These are phyloP conservation scores for Poecilia gillii DNA, from an alignment of 2,797 vertebrate genomes.

Conservation along the genomic window DNA sequence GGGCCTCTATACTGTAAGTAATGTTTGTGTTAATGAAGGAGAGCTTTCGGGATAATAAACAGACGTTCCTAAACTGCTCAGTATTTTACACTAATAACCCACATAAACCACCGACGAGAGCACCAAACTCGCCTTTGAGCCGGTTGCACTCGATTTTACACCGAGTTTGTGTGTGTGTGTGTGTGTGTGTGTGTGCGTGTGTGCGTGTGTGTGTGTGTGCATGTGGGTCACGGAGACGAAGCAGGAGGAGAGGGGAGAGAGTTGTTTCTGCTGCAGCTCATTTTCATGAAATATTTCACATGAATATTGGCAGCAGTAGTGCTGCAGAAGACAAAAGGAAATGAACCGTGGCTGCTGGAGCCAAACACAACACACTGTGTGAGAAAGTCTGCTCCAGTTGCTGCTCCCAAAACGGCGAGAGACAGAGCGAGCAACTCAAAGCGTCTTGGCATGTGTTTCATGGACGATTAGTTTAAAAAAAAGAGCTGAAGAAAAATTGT, in stretches of 20 bases:
- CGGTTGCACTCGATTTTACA: neutral
- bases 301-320: constrained; percentile 79
- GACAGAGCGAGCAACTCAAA: constrained; percentile 48
- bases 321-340: constrained; percentile 84
- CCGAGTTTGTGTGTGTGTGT: neutral
- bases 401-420: constrained; percentile 66
- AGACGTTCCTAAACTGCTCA: constrained; percentile 34
- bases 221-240: constrained; percentile 3
- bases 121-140: constrained; percentile 25
- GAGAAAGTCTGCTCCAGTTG: constrained; percentile 81
- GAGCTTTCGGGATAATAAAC: constrained; percentile 39
- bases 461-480: constrained; percentile 26
- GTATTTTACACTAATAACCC: constrained; percentile 40
- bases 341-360: constrained; percentile 73
- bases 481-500: constrained; percentile 6
- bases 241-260: constrained; percentile 17
- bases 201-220: neutral
- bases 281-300: constrained; percentile 81
- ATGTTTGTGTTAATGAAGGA: constrained; percentile 21
- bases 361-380: constrained; percentile 87
- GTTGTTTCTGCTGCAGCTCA: constrained; percentile 67
- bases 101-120: neutral
- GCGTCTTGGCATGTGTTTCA: neutral
- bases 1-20: constrained; percentile 5
- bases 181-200: no score